Base-by-base conservation (phyloP, 2,797 vertebrate species). In the Sebastes flavidus region DNA sequence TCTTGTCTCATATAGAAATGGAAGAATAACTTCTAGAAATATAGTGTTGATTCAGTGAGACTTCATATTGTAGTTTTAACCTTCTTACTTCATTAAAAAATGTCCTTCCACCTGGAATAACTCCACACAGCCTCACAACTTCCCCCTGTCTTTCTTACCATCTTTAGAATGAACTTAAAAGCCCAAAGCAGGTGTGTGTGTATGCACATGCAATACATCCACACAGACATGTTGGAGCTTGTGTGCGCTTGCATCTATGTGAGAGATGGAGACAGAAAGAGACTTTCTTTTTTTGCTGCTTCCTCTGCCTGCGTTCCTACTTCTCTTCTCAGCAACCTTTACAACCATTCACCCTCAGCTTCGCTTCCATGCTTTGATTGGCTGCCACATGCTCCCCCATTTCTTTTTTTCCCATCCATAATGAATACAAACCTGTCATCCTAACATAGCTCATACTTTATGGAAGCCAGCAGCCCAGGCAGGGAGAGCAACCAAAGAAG, bases 401-500 rank as follows among this genome's bases (percentile, higher is more conserved):
- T 42, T 29, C 59, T 24, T 70, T 68, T 36, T 56, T 13, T 8
- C 2, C 5, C 59, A 85, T 88, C 87, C 70, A 77, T 92, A 87
- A 91, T 90, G 84, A 91, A 86, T 79, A 86, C 87, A 86, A 88
- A 88, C 76, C 82, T 87, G 89, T 89, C 90, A 90, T 87, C 77
- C 81, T 72, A 42, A 80, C 86, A 80, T 80, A 82, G 87, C 87
- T 87, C 77, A 70, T 61, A 34, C 82, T 66, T 88, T 82, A 84
- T 86, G 79, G 84, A 85, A 91, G 82, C 87, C 88, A 86, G 82
- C 80, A 81, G 81, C 82, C 65, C 76, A 59, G 81, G 80, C 84
- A 77, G 72, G 52, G 82, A 87, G 84, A 87, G 87, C 77, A 77
- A 88, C 91, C 91, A 93, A 90, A 93, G 85, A 91, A 92, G 90